These are phyloP conservation scores for Saturnia pavonia DNA, from an alignment of 2,888 invertebrate species.

Conservation along the genomic window DNA sequence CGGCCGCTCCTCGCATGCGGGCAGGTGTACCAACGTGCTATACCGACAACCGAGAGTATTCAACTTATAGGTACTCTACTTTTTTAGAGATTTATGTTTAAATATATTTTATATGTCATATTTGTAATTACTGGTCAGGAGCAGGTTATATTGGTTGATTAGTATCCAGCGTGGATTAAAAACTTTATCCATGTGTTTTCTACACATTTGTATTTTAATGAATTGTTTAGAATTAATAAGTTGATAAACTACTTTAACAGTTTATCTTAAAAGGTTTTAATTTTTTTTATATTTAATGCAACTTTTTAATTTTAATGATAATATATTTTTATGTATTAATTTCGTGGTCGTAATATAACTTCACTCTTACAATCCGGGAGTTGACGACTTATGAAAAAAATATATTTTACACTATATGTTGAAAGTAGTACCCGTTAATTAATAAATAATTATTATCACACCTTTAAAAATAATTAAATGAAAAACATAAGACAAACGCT, in stretches of 20 bases:
- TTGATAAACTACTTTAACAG: background rate
- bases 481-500: too few relatives aligned
- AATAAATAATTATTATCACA: too few relatives aligned
- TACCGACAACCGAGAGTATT: constrained; percentile 20
- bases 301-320: background rate
- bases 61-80: constrained; percentile 46
- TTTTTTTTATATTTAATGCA: too few relatives aligned
- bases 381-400: too few relatives aligned
- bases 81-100: constrained; percentile 17
- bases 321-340: background rate
- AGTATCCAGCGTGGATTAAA: background rate
- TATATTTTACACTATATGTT: too few relatives aligned
- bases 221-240: background rate
- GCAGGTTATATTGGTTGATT: background rate
- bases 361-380: too few relatives aligned
- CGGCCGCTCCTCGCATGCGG: constrained; percentile 52
- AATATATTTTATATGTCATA: background rate
- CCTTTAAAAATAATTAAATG: too few relatives aligned
- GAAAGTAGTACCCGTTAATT: too few relatives aligned
- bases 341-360: background rate
- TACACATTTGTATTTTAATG: background rate
- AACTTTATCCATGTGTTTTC: background rate
- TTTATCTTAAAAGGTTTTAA: background rate
- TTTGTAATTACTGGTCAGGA: background rate
- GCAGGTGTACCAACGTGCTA: constrained; percentile 56